phyloP scores from a whole-genome alignment of 2,113 vertebrate genomes.

The Corythoichthys haematopterus region DNA sequence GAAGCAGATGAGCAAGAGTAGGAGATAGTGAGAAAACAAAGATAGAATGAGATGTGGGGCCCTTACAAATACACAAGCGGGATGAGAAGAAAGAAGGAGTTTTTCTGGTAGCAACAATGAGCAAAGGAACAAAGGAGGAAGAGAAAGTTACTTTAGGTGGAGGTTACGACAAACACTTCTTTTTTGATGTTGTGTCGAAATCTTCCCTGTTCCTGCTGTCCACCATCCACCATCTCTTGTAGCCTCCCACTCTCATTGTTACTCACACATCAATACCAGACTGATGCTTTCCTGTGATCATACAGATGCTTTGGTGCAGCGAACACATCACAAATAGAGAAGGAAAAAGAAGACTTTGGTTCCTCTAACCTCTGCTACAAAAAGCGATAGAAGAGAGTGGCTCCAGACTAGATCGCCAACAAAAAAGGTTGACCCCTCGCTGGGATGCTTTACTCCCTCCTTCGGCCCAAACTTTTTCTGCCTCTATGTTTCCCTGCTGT shows the following conservation, averaged over 20 bases:
- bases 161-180: slow-evolving; percentile 46
- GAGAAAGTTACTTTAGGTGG: slow-evolving; percentile 44
- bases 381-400: slow-evolving; percentile 6
- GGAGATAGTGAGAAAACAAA: slow-evolving; percentile 42
- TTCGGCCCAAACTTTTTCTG: slow-evolving; percentile 35
- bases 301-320: slow-evolving; percentile 10
- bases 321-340: slow-evolving; percentile 16
- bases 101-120: slow-evolving; percentile 65
- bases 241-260: slow-evolving; percentile 24
- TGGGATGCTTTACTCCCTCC: slow-evolving; percentile 18
- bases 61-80: slow-evolving; percentile 49
- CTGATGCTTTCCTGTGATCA: slow-evolving; percentile 21
- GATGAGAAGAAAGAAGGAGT: slow-evolving; percentile 63
- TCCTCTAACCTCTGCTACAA: slow-evolving; percentile 25
- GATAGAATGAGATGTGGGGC: slow-evolving; percentile 47
- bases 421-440: slow-evolving; percentile 36
- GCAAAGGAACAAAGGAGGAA: slow-evolving; percentile 55
- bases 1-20: slow-evolving; percentile 26
- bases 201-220: slow-evolving; percentile 55
- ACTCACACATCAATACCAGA: slow-evolving; percentile 36
- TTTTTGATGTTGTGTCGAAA: slow-evolving; percentile 58
- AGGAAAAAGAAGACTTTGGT: slow-evolving; percentile 18
- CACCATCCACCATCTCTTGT: slow-evolving; percentile 56
- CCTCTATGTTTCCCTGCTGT: slow-evolving; percentile 21
- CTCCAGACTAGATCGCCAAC: slow-evolving; percentile 28